Evolutionary conservation across 2,113 vertebrate species (phyloP).

Genomic region (Pipra filicauda): DNA sequence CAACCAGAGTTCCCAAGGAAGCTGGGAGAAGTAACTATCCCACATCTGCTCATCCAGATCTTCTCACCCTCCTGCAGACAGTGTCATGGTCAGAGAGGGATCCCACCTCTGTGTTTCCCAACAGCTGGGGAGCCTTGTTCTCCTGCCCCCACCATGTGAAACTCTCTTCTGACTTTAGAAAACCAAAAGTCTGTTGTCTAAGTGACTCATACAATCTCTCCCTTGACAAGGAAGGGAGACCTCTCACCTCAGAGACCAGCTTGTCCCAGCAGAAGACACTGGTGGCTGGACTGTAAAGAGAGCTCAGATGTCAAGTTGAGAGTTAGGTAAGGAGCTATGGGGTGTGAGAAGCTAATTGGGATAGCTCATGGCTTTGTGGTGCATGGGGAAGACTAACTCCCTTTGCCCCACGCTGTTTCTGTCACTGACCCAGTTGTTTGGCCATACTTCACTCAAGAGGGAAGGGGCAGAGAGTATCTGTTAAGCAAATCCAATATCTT

Average conservation of each 20-base stretch:
- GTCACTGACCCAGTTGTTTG: background rate
- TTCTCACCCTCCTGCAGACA: background rate
- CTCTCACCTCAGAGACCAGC: background rate
- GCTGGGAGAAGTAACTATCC: background rate
- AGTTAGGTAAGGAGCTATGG: background rate
- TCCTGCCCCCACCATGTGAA: background rate
- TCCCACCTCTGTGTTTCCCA: background rate
- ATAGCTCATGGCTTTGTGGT: background rate
- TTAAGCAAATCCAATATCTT: background rate
- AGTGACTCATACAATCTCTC: background rate
- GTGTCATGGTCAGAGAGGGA: background rate
- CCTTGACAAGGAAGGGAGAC: background rate
- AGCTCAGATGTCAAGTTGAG: background rate
- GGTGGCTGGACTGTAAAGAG: background rate
- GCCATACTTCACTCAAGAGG: background rate
- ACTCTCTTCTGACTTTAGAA: background rate
- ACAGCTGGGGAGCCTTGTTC: background rate
- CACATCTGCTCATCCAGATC: background rate
- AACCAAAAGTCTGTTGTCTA: background rate
- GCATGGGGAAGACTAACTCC: accelerated
- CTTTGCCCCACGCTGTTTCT: background rate
- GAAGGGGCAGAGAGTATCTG: background rate
- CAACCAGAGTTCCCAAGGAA: background rate
- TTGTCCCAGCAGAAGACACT: background rate
- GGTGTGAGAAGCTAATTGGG: background rate